phyloP scores from a whole-genome alignment of 1,140 invertebrate genomes.

The Caenorhabditis brenneri region DNA sequence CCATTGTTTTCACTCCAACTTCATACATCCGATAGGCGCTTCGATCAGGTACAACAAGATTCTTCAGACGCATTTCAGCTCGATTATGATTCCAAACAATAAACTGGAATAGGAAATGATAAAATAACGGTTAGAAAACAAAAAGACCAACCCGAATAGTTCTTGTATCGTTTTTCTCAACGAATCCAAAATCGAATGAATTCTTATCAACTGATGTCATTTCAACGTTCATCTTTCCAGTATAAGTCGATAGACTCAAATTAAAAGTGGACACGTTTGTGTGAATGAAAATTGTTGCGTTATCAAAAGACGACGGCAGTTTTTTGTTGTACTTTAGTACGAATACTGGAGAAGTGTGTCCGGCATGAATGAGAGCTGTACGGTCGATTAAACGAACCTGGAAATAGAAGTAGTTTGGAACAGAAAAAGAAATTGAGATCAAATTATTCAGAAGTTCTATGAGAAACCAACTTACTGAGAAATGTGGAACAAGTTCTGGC shows the following conservation, averaged over 20 bases:
- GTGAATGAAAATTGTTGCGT: conserved; percentile 76
- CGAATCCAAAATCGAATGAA: conserved; percentile 79
- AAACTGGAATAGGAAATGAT: conserved; percentile 47
- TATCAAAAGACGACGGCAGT: conserved; percentile 76
- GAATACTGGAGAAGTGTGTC: conserved; percentile 75
- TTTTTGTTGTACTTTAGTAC: conserved; percentile 75
- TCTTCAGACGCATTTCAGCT: conserved; percentile 18
- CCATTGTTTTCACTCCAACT: conserved; percentile 32
- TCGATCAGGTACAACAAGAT: conserved; percentile 20
- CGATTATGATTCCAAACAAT: conserved; percentile 50
- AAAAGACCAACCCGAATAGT: conserved; percentile 73
- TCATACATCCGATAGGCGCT: conserved; percentile 43
- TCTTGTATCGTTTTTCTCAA: conserved; percentile 78
- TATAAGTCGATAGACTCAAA: conserved; percentile 79
- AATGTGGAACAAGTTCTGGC: conserved; percentile 75
- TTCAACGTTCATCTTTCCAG: conserved; percentile 77
- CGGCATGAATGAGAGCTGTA: conserved; percentile 75
- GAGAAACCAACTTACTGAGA: conserved; percentile 76
- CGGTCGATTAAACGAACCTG: conserved; percentile 69
- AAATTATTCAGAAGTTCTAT: too few species aligned
- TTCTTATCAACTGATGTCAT: conserved; percentile 74
- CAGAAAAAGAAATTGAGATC: conserved; percentile 47
- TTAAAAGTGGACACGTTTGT: conserved; percentile 80
- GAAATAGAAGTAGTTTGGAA: conserved; percentile 72
- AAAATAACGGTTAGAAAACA: background rate